Percentiles rank a stretch among this genome's conserved stretches.
phyloP scores from a whole-genome alignment of 2,888 invertebrate genomes.

The Pardosa pseudoannulata region DNA sequence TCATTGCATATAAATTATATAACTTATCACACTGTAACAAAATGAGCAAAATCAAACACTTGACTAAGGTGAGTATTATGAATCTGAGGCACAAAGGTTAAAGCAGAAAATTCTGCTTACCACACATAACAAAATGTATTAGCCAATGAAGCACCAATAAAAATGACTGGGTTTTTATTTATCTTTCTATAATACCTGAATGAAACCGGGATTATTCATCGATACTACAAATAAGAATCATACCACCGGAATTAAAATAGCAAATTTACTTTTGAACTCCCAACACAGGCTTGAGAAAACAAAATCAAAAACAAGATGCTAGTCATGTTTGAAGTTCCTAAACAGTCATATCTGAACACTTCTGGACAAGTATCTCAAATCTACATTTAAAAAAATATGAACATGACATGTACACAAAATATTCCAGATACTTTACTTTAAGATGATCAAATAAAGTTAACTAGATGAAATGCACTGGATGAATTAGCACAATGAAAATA shows the following conservation, averaged over 20 bases:
- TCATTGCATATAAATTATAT: conserved; percentile 14
- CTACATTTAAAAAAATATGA: conserved; percentile 61
- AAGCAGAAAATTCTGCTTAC: conserved; percentile 31
- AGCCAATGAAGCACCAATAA: conserved; percentile 42
- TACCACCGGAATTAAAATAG: background rate
- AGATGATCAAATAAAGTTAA: conserved; percentile 30
- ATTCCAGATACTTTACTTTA: conserved; percentile 48
- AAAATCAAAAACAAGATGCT: background rate
- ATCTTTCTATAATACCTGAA: background rate
- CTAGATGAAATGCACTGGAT: conserved; percentile 23
- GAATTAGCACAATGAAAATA: conserved; percentile 25
- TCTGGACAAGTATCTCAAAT: conserved; percentile 65
- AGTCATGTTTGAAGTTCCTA: conserved; percentile 15
- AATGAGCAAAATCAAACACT: conserved; percentile 45
- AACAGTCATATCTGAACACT: conserved; percentile 64
- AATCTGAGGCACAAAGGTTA: conserved; percentile 38
- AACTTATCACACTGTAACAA: conserved; percentile 32
- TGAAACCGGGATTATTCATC: background rate
- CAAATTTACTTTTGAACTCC: conserved; percentile 1
- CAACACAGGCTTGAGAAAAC: background rate
- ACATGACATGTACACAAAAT: conserved; percentile 58
- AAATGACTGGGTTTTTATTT: conserved; percentile 33
- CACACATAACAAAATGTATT: conserved; percentile 26
- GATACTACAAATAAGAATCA: background rate
- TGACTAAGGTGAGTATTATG: conserved; percentile 29